Percentiles rank a stretch among this genome's conserved stretches.
These are phyloP conservation scores for Odocoileus virginianus DNA, from an alignment of 2,113 vertebrate species.

Conservation along the genomic window DNA sequence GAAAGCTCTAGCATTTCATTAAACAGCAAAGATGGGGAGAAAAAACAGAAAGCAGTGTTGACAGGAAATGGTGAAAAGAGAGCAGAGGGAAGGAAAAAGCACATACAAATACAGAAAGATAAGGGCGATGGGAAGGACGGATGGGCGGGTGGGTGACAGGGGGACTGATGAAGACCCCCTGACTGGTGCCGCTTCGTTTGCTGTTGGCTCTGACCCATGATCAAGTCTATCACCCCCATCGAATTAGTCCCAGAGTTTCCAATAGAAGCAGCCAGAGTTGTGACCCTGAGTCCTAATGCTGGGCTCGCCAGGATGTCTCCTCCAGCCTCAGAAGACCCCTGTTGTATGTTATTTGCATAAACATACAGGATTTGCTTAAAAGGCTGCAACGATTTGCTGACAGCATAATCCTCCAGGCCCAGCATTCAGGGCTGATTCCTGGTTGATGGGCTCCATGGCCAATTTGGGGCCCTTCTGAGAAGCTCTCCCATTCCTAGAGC, in stretches of 20 bases:
- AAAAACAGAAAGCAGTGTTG: neutral
- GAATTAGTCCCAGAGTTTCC: neutral
- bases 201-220: neutral
- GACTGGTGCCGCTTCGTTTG: neutral
- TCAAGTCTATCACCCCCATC: neutral
- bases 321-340: neutral
- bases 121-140: neutral
- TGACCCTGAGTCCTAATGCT: neutral
- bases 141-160: rapidly evolving
- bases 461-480: neutral
- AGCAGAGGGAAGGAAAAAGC: neutral
- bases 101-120: neutral
- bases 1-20: neutral
- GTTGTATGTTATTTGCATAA: neutral
- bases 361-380: neutral
- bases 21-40: neutral
- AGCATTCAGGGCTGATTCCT: neutral
- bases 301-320: neutral
- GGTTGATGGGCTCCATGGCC: neutral
- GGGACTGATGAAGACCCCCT: rapidly evolving
- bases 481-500: neutral
- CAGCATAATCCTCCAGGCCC: neutral
- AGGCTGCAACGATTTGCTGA: neutral
- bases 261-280: neutral
- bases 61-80: neutral